phyloP scores from a whole-genome alignment of 2,888 invertebrate genomes.

The Macrophya annulata region DNA sequence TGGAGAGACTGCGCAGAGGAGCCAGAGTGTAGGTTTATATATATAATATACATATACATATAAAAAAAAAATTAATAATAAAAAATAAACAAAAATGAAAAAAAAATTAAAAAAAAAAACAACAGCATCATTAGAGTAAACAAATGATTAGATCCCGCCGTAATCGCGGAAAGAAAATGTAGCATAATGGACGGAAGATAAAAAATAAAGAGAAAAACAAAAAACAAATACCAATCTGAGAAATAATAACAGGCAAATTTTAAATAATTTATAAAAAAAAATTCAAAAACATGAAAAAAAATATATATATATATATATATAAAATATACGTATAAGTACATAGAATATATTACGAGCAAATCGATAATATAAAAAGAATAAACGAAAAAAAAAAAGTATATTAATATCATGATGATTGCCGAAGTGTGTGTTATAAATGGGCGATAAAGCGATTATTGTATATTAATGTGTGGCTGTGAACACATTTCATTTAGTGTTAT shows the following conservation, averaged over 20 bases:
- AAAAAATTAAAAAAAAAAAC: too few species aligned
- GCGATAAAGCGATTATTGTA: constrained; percentile 61
- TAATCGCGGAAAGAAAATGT: background rate
- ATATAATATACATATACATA: background rate
- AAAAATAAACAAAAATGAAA: background rate
- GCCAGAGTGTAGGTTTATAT: constrained; percentile 17
- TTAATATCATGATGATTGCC: constrained; percentile 29
- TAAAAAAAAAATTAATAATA: constrained; percentile 40
- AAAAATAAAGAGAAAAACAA: constrained; percentile 34
- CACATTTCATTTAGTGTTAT: constrained; percentile 74
- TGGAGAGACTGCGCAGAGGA: constrained; percentile 14
- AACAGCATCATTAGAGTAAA: too few species aligned
- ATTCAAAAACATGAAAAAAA: constrained; percentile 57
- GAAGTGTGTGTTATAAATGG: background rate
- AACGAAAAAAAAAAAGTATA: background rate
- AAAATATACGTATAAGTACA: background rate
- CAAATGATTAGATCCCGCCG: background rate
- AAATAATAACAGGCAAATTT: background rate
- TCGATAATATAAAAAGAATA: background rate
- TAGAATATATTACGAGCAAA: background rate
- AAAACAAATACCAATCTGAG: background rate
- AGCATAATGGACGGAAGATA: constrained; percentile 17
- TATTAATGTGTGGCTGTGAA: constrained; percentile 80
- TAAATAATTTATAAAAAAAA: constrained; percentile 2
- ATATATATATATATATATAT: constrained; percentile 39